Percentiles rank a stretch among this genome's conserved stretches.
These are phyloP conservation scores for Eledona agricola DNA, from an alignment of 2,888 invertebrate species.

Conservation along the genomic window DNA sequence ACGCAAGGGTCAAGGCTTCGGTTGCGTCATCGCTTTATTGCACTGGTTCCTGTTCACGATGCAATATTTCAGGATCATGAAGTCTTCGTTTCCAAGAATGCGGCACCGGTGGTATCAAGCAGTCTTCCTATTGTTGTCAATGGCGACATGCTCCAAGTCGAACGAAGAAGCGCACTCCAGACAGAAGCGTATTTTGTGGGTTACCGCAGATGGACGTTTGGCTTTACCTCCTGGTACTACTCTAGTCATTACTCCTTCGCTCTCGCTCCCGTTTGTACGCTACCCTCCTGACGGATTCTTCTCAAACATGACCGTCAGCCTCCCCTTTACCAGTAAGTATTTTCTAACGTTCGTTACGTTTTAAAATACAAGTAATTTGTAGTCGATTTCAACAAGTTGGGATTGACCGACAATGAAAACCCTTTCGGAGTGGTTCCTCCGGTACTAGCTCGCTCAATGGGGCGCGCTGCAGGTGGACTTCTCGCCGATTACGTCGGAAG, in stretches of 20 bases:
- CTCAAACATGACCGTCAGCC: slow-evolving; percentile 83
- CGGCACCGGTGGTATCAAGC: too few species aligned
- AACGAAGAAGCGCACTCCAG: slow-evolving; percentile 70
- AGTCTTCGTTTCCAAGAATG: too few species aligned
- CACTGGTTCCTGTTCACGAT: too few species aligned
- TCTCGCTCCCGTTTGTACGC: slow-evolving; percentile 83
- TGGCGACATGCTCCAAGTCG: slow-evolving; percentile 44
- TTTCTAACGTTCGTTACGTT: not conserved
- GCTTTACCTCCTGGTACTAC: slow-evolving; percentile 86
- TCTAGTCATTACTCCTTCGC: slow-evolving; percentile 80
- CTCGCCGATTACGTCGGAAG: slow-evolving; percentile 78
- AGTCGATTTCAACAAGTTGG: slow-evolving; percentile 88
- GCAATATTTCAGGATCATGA: too few species aligned
- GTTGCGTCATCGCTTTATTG: too few species aligned
- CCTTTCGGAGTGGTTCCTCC: slow-evolving; percentile 84
- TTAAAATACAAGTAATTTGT: slow-evolving; percentile 28
- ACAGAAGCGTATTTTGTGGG: slow-evolving; percentile 84
- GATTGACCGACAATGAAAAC: slow-evolving; percentile 88
- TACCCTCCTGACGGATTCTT: slow-evolving; percentile 87
- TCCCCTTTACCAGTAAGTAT: slow-evolving; percentile 86
- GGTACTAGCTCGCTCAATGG: slow-evolving; percentile 78
- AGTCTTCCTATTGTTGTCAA: too few species aligned
- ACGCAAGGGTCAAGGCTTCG: too few species aligned
- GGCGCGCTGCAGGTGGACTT: slow-evolving; percentile 74
- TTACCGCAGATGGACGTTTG: slow-evolving; percentile 84